phyloP scores from a whole-genome alignment of 2,797 vertebrate genomes.

The Siniperca scherzeri region DNA sequence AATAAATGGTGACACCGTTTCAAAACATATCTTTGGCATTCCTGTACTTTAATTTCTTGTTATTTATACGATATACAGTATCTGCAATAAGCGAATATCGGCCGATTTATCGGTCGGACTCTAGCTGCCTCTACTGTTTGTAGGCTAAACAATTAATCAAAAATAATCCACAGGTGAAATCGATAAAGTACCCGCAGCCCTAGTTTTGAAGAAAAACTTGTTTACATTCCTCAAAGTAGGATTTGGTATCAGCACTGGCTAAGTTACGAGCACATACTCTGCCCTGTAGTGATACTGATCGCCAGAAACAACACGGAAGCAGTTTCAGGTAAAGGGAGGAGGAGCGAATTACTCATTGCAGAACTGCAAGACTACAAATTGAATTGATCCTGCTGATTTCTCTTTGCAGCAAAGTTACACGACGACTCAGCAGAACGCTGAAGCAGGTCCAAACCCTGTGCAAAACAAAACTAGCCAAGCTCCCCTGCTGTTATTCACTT shows the following conservation, averaged over 20 bases:
- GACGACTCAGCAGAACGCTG: slow-evolving; percentile 43
- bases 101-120: too few species aligned
- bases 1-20: too few species aligned
- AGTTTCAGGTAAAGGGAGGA: too few species aligned
- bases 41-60: too few species aligned
- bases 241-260: background rate
- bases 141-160: background rate
- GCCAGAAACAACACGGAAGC: background rate
- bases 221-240: background rate
- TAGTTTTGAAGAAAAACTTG: background rate
- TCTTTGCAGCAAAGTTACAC: slow-evolving; percentile 15
- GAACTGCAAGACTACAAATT: background rate
- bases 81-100: too few species aligned
- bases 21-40: too few species aligned
- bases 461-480: slow-evolving; percentile 32
- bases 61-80: too few species aligned
- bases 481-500: background rate
- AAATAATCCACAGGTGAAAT: background rate
- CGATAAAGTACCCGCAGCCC: background rate
- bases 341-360: too few species aligned
- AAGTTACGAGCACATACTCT: background rate
- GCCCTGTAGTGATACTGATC: background rate
- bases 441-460: slow-evolving; percentile 19
- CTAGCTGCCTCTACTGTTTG: background rate
- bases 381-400: background rate